Evolutionary conservation across 2,113 vertebrate genomes (phyloP).

Genomic region (Anarrhichthys ocellatus): DNA sequence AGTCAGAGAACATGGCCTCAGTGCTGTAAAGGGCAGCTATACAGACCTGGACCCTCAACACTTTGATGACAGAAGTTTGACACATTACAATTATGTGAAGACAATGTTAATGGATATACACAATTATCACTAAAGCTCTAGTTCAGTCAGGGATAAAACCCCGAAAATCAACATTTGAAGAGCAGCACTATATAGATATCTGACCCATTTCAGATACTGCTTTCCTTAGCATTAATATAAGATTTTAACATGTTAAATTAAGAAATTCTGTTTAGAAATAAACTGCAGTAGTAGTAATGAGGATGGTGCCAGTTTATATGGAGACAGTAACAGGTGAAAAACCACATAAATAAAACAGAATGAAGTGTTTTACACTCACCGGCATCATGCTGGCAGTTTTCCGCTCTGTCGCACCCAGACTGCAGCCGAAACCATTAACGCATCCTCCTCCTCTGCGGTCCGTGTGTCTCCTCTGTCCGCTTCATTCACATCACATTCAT

Average conservation of each 20-base stretch:
- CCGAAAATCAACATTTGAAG: background rate
- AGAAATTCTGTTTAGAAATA: background rate
- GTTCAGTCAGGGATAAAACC: background rate
- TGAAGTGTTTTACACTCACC: slow-evolving; percentile 50
- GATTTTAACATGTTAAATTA: background rate
- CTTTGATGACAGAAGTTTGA: background rate
- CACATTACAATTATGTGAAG: background rate
- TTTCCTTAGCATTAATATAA: background rate
- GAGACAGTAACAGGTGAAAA: background rate
- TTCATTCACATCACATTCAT: background rate
- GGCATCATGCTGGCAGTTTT: slow-evolving; percentile 65
- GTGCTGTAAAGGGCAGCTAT: background rate
- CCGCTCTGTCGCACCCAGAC: slow-evolving; percentile 38
- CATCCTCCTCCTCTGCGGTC: background rate
- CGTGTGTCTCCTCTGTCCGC: background rate
- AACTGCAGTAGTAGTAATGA: background rate
- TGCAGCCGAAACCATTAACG: slow-evolving; percentile 24
- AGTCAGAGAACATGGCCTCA: background rate
- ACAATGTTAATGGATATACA: background rate
- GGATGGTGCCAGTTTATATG: background rate
- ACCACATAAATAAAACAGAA: background rate
- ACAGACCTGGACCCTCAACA: background rate
- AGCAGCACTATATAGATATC: background rate
- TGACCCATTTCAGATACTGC: background rate
- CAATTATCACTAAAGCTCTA: background rate